Conservation (phyloP, 2,797 vertebrate species). For the Siniperca scherzeri region DNA sequence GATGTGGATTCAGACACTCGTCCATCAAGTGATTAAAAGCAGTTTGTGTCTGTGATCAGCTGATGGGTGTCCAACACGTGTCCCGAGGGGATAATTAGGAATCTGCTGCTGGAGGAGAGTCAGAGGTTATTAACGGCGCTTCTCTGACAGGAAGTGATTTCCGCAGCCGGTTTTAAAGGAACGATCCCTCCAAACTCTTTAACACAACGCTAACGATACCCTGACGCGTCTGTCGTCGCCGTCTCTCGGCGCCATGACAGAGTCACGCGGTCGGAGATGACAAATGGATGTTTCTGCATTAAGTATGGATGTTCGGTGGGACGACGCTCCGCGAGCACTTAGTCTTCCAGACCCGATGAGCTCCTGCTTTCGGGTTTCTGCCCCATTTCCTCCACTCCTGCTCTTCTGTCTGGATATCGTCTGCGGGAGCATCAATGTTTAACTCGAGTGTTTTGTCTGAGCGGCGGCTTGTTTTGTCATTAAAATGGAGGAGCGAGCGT, state of each 20-base stretch:
- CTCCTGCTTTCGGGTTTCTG: slow-evolving; percentile 61
- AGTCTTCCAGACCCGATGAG: slow-evolving; percentile 46
- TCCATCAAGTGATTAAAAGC: slow-evolving; percentile 39
- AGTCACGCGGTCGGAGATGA: slow-evolving; percentile 17
- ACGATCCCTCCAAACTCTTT: not conserved
- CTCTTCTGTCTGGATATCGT: slow-evolving; percentile 32
- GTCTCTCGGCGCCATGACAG: slow-evolving; percentile 2
- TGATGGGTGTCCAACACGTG: slow-evolving; percentile 36
- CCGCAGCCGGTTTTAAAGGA: slow-evolving; percentile 12
- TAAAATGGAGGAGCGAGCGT: slow-evolving; percentile 51
- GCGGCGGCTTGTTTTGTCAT: slow-evolving; percentile 60
- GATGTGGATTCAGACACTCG: slow-evolving; percentile 31
- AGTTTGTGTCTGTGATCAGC: slow-evolving; percentile 42
- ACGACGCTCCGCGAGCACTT: slow-evolving; percentile 53
- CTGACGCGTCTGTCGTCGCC: not conserved
- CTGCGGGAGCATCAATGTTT: slow-evolving; percentile 66
- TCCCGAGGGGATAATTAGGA: slow-evolving; percentile 56
- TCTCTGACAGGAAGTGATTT: not conserved
- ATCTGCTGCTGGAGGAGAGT: slow-evolving; percentile 7
- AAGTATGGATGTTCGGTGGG: slow-evolving; percentile 70
- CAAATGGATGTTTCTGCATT: slow-evolving; percentile 60
- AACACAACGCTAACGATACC: not conserved
- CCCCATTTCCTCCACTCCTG: slow-evolving; percentile 54
- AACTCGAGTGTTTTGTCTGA: slow-evolving; percentile 63
- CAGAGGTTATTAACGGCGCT: not conserved